Percentiles rank a stretch among this genome's conserved stretches.
These are phyloP conservation scores for Lycocorax pyrrhopterus DNA, from an alignment of 2,113 vertebrate species.

Conservation along the genomic window DNA sequence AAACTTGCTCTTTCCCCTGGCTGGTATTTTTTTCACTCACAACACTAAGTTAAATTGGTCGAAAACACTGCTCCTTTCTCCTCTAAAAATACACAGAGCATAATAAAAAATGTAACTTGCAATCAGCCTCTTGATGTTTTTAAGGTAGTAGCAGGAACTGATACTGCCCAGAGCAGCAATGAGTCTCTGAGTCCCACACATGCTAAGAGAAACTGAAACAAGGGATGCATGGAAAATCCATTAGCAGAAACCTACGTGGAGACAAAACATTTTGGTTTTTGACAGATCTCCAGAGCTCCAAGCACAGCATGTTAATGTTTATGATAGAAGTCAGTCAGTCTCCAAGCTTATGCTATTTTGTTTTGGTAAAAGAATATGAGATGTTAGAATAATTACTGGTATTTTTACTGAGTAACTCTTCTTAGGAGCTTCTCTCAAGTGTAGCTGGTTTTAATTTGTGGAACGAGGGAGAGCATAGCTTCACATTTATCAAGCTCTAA, in stretches of 20 bases:
- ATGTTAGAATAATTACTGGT: conserved; percentile 39
- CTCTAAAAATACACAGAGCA: neutral
- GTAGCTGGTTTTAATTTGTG: conserved; percentile 49
- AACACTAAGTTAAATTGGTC: neutral
- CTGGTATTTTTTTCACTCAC: neutral
- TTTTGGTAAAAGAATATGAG: conserved; percentile 53
- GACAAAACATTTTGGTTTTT: conserved; percentile 46
- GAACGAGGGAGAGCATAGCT: conserved; percentile 10
- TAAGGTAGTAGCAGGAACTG: conserved; percentile 35
- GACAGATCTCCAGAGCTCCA: conserved; percentile 24
- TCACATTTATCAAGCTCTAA: conserved; percentile 7
- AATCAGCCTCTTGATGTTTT: conserved; percentile 4
- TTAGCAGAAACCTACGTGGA: conserved; percentile 15
- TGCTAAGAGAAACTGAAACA: neutral
- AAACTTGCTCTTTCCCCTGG: neutral
- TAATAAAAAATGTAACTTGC: neutral
- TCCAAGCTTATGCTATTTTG: conserved; percentile 39
- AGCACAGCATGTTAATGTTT: conserved; percentile 39
- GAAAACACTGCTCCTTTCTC: conserved; percentile 1
- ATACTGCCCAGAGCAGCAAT: conserved; percentile 49
- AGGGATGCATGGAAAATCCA: conserved; percentile 54
- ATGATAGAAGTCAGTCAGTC: conserved; percentile 37
- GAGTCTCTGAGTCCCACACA: neutral
- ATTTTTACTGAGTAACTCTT: conserved; percentile 35
- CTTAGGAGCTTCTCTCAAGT: conserved; percentile 4